Evolutionary conservation across 2,113 vertebrate species (phyloP), one percentile per base, ranked within the genome.

Genomic region (Dicaeum eximium): DNA sequence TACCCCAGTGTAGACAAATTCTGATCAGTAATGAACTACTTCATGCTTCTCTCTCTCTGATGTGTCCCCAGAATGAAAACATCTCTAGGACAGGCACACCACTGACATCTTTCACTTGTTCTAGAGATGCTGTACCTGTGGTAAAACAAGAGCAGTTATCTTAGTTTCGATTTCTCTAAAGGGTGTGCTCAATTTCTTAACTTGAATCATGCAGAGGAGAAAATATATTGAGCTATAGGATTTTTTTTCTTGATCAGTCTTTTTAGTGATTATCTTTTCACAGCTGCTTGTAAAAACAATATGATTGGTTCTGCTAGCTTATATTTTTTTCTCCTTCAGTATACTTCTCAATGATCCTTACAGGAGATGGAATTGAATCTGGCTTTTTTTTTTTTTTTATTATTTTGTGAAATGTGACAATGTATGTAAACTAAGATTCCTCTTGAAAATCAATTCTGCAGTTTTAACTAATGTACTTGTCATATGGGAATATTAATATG

Each of bases 361-460:
- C 15, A 40, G 85, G 37, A 40, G 15, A 48, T 50, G 7, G n/a
- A 74, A 75, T 54, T 60, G 35, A 86, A 78, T 81, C n/a, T 90
- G 51, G 24, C 13, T 54, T 15, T 93, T 70, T 56, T 51, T 37
- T 40, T 88, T 83, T 85, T 89, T 38, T 60, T 8, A 38, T 3
- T 56, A 93, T 90, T 93, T 86, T 48, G 24, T 83, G 61, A 79
- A 92, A 94, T 90, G 65, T 86, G 94, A 79, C 71, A 86, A 92
- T 88, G 95, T 88, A 92, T 82, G 44, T 93, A 75, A 94, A 93
- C 44, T 40, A 80, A 94, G 80, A 92, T 82, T 97, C 80, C 72
- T 93, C 86, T 88, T 90, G 80, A 96, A 96, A 95, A 96, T 95
- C 89, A 95, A 58, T 95, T 96, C 80, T 90, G 51, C 87, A 77